Evolutionary conservation across 2,113 vertebrate genomes (phyloP).

Genomic region (Thryonomys swinderianus): DNA sequence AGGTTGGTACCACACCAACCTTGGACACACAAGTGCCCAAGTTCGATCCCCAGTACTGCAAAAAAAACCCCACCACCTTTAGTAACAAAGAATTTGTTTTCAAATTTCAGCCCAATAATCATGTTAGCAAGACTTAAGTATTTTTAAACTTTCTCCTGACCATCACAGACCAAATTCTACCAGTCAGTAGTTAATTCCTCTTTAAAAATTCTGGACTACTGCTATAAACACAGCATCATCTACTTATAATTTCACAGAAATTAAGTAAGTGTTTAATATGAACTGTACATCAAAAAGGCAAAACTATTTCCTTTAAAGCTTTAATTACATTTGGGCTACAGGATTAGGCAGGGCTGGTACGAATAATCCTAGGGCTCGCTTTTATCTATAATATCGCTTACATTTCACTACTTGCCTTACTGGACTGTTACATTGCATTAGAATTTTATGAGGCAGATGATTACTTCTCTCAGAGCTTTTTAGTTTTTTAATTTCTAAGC

Average conservation of each 20-base stretch:
- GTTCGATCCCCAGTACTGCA: no score
- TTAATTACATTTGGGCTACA: background rate
- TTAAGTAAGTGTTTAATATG: background rate
- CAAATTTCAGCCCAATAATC: background rate
- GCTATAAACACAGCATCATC: background rate
- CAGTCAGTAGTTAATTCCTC: background rate
- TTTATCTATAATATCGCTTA: background rate
- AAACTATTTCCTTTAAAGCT: constrained; percentile 21
- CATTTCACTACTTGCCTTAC: background rate
- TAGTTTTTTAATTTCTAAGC: background rate
- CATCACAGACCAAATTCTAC: background rate
- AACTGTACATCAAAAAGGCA: background rate
- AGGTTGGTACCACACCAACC: no score
- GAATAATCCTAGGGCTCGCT: background rate
- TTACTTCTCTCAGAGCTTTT: background rate
- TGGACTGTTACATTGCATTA: background rate
- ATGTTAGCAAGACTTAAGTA: background rate
- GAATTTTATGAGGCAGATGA: background rate
- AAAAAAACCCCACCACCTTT: no score
- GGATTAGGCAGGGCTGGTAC: no score
- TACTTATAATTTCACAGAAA: background rate
- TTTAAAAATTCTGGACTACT: background rate
- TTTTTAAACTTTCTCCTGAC: background rate
- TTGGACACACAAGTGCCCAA: no score
- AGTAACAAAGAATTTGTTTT: background rate